Percentiles rank a stretch among this genome's conserved stretches.
phyloP scores from a whole-genome alignment of 2,797 vertebrate species.

The Buceros bicornis region DNA sequence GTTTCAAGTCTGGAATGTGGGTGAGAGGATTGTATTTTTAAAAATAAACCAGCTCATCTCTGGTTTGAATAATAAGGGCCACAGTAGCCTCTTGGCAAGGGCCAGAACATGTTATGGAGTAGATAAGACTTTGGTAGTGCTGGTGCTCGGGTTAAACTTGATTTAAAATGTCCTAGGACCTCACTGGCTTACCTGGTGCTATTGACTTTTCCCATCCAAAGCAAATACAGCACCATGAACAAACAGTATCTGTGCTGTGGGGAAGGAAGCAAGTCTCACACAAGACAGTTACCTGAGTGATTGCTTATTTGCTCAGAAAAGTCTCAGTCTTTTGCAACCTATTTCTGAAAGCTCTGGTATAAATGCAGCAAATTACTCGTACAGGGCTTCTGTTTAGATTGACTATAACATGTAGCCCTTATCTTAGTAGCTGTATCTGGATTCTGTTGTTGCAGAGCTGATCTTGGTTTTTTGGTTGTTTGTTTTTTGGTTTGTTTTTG shows the following conservation, averaged over 20 bases:
- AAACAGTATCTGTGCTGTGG: background rate
- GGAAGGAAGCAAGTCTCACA: background rate
- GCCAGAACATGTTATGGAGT: background rate
- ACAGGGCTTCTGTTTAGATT: background rate
- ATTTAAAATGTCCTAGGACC: background rate
- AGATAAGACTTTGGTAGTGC: background rate
- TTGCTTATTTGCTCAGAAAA: accelerated
- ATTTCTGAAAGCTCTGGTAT: background rate
- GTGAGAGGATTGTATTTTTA: background rate
- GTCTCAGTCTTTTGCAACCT: background rate
- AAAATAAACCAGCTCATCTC: background rate
- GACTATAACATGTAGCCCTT: background rate
- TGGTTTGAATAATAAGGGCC: background rate
- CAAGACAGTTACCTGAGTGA: background rate
- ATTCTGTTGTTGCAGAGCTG: background rate
- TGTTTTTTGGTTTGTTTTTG: background rate
- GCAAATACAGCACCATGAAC: background rate
- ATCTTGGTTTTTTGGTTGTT: background rate
- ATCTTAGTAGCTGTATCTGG: background rate
- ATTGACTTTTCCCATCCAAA: background rate
- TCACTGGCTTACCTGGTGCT: background rate
- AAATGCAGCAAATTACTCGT: background rate
- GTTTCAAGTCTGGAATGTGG: background rate
- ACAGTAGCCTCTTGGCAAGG: background rate
- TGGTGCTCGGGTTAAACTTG: background rate